A percentile compares a stretch with the other conserved stretches of the same genome.
These are phyloP conservation scores for Apaloderma vittatum DNA, from an alignment of 2,113 vertebrate species.

Conservation along the genomic window DNA sequence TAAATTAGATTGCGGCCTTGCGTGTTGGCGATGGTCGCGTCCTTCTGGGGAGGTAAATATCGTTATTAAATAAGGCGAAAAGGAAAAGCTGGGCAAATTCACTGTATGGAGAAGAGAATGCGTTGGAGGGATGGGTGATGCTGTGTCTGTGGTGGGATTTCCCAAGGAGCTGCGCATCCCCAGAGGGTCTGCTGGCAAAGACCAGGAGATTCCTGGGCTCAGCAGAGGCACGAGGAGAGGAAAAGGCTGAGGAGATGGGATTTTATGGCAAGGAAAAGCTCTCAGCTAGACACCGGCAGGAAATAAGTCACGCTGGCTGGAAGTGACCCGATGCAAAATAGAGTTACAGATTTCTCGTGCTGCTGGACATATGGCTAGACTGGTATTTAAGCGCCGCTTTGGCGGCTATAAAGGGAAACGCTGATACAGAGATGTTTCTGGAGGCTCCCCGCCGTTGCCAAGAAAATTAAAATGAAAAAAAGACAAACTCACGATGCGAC, in stretches of 20 bases:
- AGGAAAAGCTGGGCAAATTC: neutral
- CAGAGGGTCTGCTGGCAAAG: accelerated
- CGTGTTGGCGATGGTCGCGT: neutral
- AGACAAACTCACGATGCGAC: accelerated
- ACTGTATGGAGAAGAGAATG: neutral
- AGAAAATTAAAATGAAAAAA: neutral
- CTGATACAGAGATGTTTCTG: neutral
- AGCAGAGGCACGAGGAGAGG: neutral
- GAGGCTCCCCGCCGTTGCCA: neutral
- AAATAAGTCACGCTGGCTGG: neutral
- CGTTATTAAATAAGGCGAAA: neutral
- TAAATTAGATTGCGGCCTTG: neutral
- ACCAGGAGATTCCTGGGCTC: neutral
- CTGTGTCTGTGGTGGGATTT: neutral
- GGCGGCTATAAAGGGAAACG: neutral
- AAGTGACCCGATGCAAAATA: neutral
- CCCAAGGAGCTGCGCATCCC: accelerated
- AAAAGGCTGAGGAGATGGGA: neutral
- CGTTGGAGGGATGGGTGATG: accelerated
- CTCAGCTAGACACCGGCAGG: neutral
- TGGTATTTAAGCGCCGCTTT: neutral
- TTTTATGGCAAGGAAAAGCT: constrained; percentile 4
- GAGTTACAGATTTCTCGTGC: neutral
- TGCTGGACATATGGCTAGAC: neutral
- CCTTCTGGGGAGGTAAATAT: neutral